Base-by-base conservation (phyloP, 2,113 vertebrate species). In the Empidonax alnorum region DNA sequence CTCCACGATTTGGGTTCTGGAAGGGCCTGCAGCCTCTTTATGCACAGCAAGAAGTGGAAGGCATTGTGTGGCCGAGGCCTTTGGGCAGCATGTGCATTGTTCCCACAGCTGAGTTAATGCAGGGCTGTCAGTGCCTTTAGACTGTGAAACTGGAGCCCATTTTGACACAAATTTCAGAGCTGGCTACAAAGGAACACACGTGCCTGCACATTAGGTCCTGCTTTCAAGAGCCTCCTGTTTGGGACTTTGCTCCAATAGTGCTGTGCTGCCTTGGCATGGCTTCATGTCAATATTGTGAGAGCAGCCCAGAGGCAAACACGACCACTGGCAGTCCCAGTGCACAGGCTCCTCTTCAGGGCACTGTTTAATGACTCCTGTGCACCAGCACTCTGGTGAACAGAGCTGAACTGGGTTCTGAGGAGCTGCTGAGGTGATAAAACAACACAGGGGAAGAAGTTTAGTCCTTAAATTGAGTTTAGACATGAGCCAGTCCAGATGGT, bases 281-380 rank as follows among this genome's bases (percentile, higher is more conserved):
- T 75, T 82, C 85, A 22, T 52, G 90, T 97, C 96, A 96, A 90
- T 94, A 96, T 89, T 96, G 94, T 20, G 90, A 87, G 1, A 94
- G 83, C 90, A 84, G 92, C 93, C 78, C 85, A 42, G 79, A 61
- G 52, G 89, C 83, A 89, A 86, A 85, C 59, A 42, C 0, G 1
- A 71, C 33, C 81, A 35, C 75, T 30, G 53, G 49, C 79, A 77
- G 37, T 1, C 47, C 55, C 79, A 65, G 62, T 4, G 61, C 69
- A 44, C 18, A 44, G 74, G 62, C 53, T 76, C 49, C 50, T 84
- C 93, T 22, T 30, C 21, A 72, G 72, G 9, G 28, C 16, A 8
- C 53, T 16, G 30, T 42, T 23, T 0, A 31, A 4, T 2, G 52
- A 41, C 37, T 47, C 17, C 1, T 5, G 27, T 42, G 71, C 42